A percentile compares a stretch with the other conserved stretches of the same genome.
phyloP scores from a whole-genome alignment of 1,140 invertebrate species.

The Theocolax elegans region DNA sequence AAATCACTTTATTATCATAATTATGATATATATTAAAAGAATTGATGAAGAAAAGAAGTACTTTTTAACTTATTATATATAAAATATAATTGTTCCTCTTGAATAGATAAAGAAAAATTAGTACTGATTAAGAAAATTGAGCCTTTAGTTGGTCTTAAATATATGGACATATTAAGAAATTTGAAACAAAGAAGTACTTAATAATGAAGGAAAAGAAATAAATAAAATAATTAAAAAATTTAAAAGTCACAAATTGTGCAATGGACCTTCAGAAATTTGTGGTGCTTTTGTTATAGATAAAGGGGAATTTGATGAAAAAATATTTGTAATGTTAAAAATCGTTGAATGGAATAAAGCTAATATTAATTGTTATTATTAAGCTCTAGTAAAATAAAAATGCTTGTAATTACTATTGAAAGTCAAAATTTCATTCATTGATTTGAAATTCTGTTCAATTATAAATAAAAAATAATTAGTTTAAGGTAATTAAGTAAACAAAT shows the following conservation, averaged over 20 bases:
- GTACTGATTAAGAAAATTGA: conserved; percentile 77
- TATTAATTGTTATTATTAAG: too few species aligned
- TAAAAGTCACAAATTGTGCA: conserved; percentile 74
- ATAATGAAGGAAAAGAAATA: conserved; percentile 44
- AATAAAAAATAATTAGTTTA: too few species aligned
- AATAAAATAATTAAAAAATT: conserved; percentile 54
- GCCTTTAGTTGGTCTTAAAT: conserved; percentile 72
- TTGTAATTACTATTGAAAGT: too few species aligned
- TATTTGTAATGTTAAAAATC: conserved; percentile 56
- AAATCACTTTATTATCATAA: background rate
- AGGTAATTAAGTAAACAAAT: conserved; percentile 23
- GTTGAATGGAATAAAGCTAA: conserved; percentile 77
- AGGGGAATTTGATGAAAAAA: conserved; percentile 66
- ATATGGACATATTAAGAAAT: conserved; percentile 67
- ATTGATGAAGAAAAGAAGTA: too few species aligned
- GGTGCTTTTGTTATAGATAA: conserved; percentile 75
- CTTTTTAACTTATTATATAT: too few species aligned
- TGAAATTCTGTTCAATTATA: too few species aligned
- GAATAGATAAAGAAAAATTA: conserved; percentile 57
- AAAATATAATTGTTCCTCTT: background rate
- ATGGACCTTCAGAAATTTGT: conserved; percentile 83
- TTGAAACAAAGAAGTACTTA: conserved; percentile 49
- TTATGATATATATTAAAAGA: too few species aligned
- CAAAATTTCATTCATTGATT: too few species aligned
- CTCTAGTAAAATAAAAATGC: too few species aligned